Percentiles rank a stretch among this genome's conserved stretches.
Conservation (phyloP, 2,797 vertebrate species). For the Amazona finschi region DNA sequence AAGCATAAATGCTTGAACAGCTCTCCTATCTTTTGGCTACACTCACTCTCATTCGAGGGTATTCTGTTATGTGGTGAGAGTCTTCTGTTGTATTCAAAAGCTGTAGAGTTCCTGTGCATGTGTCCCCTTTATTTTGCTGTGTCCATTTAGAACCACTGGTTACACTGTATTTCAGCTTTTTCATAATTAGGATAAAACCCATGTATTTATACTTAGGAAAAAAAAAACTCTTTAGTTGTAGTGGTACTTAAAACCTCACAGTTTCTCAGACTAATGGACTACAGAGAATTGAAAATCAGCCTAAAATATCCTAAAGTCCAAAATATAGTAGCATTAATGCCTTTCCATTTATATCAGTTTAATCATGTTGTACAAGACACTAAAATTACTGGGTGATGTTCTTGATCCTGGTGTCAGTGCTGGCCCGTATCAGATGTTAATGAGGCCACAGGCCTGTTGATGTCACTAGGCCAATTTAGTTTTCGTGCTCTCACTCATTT, state of each 20-base stretch:
- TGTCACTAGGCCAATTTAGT: background rate
- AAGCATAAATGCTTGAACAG: background rate
- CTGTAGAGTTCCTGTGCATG: background rate
- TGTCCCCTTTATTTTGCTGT: background rate
- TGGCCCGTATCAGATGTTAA: background rate
- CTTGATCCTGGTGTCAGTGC: background rate
- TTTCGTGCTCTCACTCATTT: background rate
- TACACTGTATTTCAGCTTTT: background rate
- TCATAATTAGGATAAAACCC: background rate
- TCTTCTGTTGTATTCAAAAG: background rate
- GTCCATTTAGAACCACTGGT: background rate
- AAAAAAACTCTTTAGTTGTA: background rate
- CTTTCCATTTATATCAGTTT: slow-evolving; percentile 24
- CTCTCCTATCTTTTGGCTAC: background rate
- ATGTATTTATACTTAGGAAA: fast-evolving
- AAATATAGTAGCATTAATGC: background rate
- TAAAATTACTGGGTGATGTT: slow-evolving; percentile 6
- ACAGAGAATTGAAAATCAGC: background rate
- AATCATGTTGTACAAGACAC: background rate
- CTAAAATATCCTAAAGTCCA: background rate
- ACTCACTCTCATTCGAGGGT: background rate
- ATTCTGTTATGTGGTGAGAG: background rate
- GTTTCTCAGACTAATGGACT: background rate
- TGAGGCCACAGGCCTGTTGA: background rate
- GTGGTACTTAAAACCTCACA: background rate